Evolutionary conservation across 2,888 invertebrate genomes (phyloP), one percentile per base, ranked within the genome.

Genomic region (Marasmarcha lunaedactyla): DNA sequence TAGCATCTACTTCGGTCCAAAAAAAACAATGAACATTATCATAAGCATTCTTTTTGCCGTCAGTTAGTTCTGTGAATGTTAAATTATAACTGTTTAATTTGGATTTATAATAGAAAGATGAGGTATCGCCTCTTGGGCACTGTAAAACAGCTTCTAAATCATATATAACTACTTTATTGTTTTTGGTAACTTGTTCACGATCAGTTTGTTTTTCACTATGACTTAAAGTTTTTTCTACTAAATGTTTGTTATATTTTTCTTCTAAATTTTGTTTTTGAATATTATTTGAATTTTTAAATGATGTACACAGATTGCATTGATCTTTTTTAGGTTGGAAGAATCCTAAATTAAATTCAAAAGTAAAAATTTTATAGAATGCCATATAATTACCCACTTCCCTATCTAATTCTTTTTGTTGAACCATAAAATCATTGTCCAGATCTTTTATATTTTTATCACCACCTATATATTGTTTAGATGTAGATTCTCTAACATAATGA

Each of bases 41-140:
- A 25, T 39, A 25, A 6, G 25, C 25, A 6, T 25, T 25, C 9
- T 25, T 25, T 6, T 25, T 9, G 5, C 25, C 25, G 25, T 9
- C 9, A 25, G 9, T 5, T 25, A 25, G 9, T 25, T 25, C 25
- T 25, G 25, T 25, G 5, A 25, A 25, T 39, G 52, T 54, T 36
- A 56, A 53, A 41, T 49, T 46, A 39, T 41, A 40, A 27, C 33
- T 39, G 38, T 38, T 45, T 27, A 42, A 33, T 44, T 51, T 38
- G 39, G 41, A 45, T 15, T 15, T 47, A 36, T 47, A 51, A 45
- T 39, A 49, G 37, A 49, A 49, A 6, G 35, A 30, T 30, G 37
- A 40, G 12, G 41, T 35, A 14, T 45, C 36, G n/a, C 43, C 45
- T 35, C 11, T 38, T 37, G 45, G 45, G 11, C 34, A 33, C 35